Evolutionary conservation across 2,888 invertebrate genomes (phyloP).

Genomic region (Apodemia duryi): DNA sequence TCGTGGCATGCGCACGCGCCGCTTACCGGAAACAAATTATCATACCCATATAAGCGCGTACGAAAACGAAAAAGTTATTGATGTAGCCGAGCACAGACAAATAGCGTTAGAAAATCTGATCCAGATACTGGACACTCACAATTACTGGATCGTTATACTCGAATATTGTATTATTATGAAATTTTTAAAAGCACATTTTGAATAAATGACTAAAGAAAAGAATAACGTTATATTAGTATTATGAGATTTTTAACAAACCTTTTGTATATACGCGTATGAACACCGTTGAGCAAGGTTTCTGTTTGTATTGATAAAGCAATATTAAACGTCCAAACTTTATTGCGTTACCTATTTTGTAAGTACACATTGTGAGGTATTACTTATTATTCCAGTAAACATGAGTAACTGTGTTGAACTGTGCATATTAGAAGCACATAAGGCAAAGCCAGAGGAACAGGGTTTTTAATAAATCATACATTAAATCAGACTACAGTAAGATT

Average conservation of each 20-base stretch:
- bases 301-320: background rate
- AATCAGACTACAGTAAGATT: too few relatives aligned
- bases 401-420: too few relatives aligned
- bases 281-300: background rate
- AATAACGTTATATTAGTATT: background rate
- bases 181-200: background rate
- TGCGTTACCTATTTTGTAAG: background rate
- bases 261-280: background rate
- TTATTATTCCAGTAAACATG: too few relatives aligned
- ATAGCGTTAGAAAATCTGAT: slow-evolving; percentile 67
- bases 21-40: slow-evolving; percentile 77
- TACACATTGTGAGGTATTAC: background rate
- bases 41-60: slow-evolving; percentile 75
- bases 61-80: slow-evolving; percentile 73
- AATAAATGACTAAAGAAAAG: background rate
- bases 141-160: slow-evolving; percentile 15
- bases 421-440: too few relatives aligned
- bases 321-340: too few relatives aligned
- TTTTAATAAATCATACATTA: too few relatives aligned
- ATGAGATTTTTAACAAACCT: background rate
- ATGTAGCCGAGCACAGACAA: slow-evolving; percentile 68
- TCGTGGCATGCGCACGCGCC: slow-evolving; percentile 76
- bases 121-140: slow-evolving; percentile 30
- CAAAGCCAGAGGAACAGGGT: too few relatives aligned
- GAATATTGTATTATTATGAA: background rate